Conservation (phyloP, 2,113 vertebrate genomes). For the Eidolon helvum region DNA sequence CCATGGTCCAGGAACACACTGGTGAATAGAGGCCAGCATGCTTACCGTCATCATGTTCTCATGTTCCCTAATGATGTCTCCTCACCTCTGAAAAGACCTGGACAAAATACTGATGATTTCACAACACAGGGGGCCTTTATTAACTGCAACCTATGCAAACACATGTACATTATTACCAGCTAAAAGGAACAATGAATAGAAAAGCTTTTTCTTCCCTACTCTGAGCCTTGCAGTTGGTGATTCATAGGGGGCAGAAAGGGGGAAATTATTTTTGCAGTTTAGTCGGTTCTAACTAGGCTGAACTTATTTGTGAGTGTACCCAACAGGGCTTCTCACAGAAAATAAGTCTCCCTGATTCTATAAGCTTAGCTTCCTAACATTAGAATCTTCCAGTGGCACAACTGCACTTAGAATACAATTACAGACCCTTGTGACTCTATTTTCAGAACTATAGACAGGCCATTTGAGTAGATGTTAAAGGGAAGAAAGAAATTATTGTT, state of each 20-base stretch:
- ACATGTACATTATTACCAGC: not conserved
- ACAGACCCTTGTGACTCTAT: conserved; percentile 30
- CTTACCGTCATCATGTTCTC: not conserved
- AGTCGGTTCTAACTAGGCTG: not conserved
- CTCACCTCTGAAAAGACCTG: not conserved
- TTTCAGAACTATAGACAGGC: conserved; percentile 10
- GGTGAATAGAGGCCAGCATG: not conserved
- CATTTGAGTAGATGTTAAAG: not conserved
- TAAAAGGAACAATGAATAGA: not conserved
- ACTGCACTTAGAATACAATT: conserved; percentile 46
- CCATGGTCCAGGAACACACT: not conserved
- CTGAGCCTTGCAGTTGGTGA: conserved; percentile 20
- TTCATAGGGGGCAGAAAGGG: not conserved
- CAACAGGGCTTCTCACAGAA: conserved; percentile 16
- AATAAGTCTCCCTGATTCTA: conserved; percentile 31
- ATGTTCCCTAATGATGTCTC: not conserved
- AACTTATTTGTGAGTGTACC: not conserved
- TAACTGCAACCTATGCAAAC: conserved; percentile 48
- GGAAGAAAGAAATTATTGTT: not conserved
- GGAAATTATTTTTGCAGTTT: not conserved
- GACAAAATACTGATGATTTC: not conserved
- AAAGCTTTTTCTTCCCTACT: conserved; percentile 27
- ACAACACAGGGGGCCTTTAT: not conserved
- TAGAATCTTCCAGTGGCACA: not conserved
- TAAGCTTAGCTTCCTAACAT: not conserved